Evolutionary conservation across 2,888 invertebrate species (phyloP), one percentile per base, ranked within the genome.

Genomic region (Myathropa florea): DNA sequence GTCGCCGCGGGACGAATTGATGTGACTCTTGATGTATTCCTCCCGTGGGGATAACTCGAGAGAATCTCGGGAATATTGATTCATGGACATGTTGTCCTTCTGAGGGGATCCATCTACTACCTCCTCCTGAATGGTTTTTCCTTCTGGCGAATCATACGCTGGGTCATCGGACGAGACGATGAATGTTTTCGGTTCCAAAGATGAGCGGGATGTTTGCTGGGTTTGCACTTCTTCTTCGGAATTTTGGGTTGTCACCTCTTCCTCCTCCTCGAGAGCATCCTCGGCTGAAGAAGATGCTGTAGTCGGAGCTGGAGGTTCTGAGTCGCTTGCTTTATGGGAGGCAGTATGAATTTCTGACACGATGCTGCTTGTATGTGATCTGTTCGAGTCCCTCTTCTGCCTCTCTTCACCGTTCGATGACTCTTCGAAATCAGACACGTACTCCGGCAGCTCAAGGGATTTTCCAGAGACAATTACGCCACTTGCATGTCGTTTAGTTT

Each of bases 1-100:
- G 71, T 90, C 90, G 9, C 90, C 90, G 2, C 90, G 89, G 3
- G 88, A 87, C 12, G 65, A 71, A 79, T 90, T 90, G 4, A 90
- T 83, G 71, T 90, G 90, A 12, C 78, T 82, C 65, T 89, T 88
- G 33, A 90, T 84, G 57, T 88, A 89, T 3, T 65, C 70, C 6
- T 73, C 65, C 33, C 67, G 70, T 6, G 60, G 57, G 1, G 81
- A 71, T 6, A 70, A 28, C 2, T 83, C 84, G 6, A 85, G 28
- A 0, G 87, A 88, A 23, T 88, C 88, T 18, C 77, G 46, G 1
- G 88, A 88, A 28, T 78, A 88, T 46, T 28, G 88, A 78, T 86
- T 88, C 76, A n/a, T 68, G 18, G 63, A 82, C 80, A 83, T 78
- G 77, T 89, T 89, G 60, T 71, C 88, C 18, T 78, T 89, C 67